Evolutionary conservation across 30 jellyfish, hydroid and myxozoan species (phyloP).

Genomic region (Cassiopea xamachana): DNA sequence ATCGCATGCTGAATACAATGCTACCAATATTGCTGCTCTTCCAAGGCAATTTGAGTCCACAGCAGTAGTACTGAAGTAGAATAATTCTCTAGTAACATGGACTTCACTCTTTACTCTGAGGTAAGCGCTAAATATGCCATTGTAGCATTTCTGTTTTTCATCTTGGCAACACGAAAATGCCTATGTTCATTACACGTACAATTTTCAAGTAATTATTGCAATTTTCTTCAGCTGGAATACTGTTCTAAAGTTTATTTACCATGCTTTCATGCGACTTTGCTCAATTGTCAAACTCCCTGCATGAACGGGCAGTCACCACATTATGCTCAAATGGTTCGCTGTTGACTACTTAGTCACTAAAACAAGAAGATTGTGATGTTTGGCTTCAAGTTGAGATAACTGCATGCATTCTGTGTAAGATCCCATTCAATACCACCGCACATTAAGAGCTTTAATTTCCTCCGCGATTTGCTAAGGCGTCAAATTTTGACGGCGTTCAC

Average conservation of each 20-base stretch:
- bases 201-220: too few species aligned
- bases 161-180: not conserved
- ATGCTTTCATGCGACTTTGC: not conserved
- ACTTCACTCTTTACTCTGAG: slow-evolving; percentile 49
- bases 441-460: too few species aligned
- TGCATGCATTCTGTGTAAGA: too few species aligned
- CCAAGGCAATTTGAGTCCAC: not conserved
- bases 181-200: too few species aligned
- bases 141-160: not conserved
- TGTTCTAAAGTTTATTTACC: too few species aligned
- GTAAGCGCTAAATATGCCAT: not conserved
- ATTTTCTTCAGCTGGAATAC: too few species aligned
- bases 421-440: too few species aligned
- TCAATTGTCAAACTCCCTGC: not conserved
- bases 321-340: not conserved
- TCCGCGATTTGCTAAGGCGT: too few species aligned
- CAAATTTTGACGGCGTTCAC: too few species aligned
- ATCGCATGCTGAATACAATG: not conserved
- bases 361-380: not conserved
- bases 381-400: not conserved
- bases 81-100: slow-evolving; percentile 2
- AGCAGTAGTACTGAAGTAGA: too few species aligned
- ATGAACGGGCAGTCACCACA: not conserved
- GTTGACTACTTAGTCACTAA: not conserved
- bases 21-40: not conserved